Evolutionary conservation across 2,797 vertebrate species (phyloP).

Genomic region (Mormyrus hasselquistii): DNA sequence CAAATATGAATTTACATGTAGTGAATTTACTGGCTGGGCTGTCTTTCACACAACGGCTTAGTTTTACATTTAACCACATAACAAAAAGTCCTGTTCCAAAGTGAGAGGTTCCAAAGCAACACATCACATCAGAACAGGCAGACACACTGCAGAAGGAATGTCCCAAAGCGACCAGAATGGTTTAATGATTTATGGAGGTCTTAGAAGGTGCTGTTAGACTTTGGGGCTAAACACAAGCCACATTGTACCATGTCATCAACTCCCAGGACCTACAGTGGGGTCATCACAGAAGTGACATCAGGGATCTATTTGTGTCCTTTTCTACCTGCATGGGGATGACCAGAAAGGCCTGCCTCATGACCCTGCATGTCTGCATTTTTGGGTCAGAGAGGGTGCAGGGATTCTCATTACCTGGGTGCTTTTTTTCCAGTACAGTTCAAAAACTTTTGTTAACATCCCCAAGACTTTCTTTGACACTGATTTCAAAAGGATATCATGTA

Average conservation of each 20-base stretch:
- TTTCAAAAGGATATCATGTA: not conserved
- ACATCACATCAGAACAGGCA: not conserved
- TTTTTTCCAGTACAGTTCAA: not conserved
- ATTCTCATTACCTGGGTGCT: not conserved
- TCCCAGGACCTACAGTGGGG: not conserved
- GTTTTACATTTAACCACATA: not conserved
- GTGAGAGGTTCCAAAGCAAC: not conserved
- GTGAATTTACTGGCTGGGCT: not conserved
- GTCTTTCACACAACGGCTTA: not conserved
- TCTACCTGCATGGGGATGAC: not conserved
- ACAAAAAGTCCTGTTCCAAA: not conserved
- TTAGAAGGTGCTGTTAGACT: not conserved
- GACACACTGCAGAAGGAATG: not conserved
- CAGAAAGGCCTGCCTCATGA: not conserved
- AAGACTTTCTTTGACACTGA: not conserved
- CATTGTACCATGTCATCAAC: not conserved
- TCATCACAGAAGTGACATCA: conserved; percentile 11
- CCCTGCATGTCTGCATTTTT: not conserved
- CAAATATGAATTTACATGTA: not conserved
- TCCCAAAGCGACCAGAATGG: not conserved
- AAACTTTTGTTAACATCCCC: not conserved
- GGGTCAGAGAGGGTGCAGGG: not conserved
- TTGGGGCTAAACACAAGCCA: not conserved
- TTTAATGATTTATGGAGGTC: conserved; percentile 6
- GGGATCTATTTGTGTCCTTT: not conserved